A percentile compares a stretch with the other conserved stretches of the same genome.
phyloP scores from a whole-genome alignment of 2,888 invertebrate genomes.

The Drosophila nr. perissopoda region DNA sequence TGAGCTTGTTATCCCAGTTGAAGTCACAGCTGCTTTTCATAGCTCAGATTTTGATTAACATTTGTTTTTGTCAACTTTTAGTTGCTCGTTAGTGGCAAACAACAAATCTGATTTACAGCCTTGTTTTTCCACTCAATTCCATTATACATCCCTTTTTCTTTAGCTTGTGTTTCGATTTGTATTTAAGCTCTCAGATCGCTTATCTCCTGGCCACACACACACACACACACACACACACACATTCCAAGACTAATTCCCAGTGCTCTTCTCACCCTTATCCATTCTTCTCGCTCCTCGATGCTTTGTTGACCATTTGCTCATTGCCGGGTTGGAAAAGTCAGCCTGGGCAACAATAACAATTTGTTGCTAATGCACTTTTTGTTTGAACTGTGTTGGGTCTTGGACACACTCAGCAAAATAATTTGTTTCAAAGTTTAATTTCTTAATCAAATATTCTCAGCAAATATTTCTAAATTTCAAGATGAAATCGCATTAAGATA shows the following conservation, averaged over 20 bases:
- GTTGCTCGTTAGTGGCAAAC: slow-evolving; percentile 15
- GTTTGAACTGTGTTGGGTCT: slow-evolving; percentile 42
- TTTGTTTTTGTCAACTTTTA: not conserved
- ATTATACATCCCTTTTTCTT: slow-evolving; percentile 7
- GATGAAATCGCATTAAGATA: not conserved
- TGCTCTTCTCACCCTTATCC: not conserved
- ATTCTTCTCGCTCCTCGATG: not conserved
- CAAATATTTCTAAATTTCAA: not conserved
- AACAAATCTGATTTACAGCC: slow-evolving; percentile 44
- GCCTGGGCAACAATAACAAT: slow-evolving; percentile 70
- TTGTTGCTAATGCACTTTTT: slow-evolving; percentile 74
- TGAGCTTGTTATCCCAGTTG: not conserved
- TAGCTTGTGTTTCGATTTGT: slow-evolving; percentile 12
- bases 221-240: slow-evolving; percentile 1
- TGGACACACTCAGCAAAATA: slow-evolving; percentile 6
- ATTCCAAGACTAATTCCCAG: slow-evolving; percentile 25
- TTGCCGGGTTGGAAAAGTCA: slow-evolving; percentile 43
- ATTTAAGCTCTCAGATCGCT: slow-evolving; percentile 42
- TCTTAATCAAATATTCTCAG: not conserved
- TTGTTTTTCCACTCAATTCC: slow-evolving; percentile 2
- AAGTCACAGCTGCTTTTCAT: not conserved
- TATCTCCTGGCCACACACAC: slow-evolving; percentile 31
- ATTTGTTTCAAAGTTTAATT: not conserved
- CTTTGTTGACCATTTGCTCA: slow-evolving; percentile 38
- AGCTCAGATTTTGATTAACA: not conserved